Evolutionary conservation across 1,140 invertebrate species (phyloP).

Genomic region (Monomorium pharaonis): DNA sequence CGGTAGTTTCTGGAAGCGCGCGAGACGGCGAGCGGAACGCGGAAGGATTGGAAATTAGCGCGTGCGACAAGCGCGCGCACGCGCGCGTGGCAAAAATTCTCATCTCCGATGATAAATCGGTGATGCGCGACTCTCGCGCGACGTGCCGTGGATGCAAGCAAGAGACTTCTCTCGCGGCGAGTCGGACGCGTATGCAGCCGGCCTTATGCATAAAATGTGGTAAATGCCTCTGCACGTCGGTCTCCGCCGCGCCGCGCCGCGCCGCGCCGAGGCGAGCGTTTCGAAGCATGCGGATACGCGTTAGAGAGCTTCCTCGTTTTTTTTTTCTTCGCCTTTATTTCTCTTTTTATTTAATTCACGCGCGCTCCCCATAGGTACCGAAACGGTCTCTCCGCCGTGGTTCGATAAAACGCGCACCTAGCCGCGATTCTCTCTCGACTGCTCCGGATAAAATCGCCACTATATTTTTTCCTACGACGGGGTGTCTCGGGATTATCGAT

Average conservation of each 20-base stretch:
- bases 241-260: not conserved
- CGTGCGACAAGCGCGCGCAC: not conserved
- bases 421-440: not conserved
- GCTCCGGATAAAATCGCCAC: slow-evolving; percentile 20
- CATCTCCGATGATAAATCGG: slow-evolving; percentile 6
- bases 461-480: not conserved
- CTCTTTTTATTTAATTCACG: slow-evolving; percentile 39
- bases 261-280: slow-evolving; percentile 30
- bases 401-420: slow-evolving; percentile 38
- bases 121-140: slow-evolving; percentile 3
- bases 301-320: not conserved
- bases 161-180: slow-evolving; percentile 14
- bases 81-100: not conserved
- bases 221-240: slow-evolving; percentile 45
- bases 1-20: not conserved
- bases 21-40: not conserved
- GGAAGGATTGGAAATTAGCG: slow-evolving; percentile 23
- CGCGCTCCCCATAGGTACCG: slow-evolving; percentile 7
- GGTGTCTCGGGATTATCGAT: not conserved
- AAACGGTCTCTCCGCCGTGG: not conserved
- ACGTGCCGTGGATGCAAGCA: not conserved
- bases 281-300: slow-evolving; percentile 52
- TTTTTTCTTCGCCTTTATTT: not conserved
- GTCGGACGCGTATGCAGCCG: not conserved
- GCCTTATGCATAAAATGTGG: slow-evolving; percentile 48